Percentiles rank a stretch among this genome's conserved stretches.
These are phyloP conservation scores for Diarsia mendica DNA, from an alignment of 2,888 invertebrate species.

Conservation along the genomic window DNA sequence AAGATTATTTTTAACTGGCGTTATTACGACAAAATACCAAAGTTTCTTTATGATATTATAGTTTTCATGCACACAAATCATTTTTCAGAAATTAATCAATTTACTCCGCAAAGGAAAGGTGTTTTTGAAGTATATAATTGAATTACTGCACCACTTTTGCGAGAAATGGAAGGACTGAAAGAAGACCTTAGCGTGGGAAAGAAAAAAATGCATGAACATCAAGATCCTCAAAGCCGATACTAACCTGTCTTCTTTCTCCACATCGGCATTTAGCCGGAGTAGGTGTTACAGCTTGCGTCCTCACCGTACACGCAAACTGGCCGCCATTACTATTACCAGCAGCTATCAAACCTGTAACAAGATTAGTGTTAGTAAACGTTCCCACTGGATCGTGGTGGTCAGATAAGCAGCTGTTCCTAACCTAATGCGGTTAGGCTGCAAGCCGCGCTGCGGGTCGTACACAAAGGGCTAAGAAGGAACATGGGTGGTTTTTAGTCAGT, in stretches of 20 bases:
- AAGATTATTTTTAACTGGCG: too few species aligned
- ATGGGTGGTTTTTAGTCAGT: too few species aligned
- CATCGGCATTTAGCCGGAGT: conserved; percentile 83
- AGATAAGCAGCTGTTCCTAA: neutral
- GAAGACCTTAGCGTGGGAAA: too few species aligned
- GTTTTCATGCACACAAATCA: neutral
- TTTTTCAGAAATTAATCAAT: neutral
- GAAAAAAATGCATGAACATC: neutral
- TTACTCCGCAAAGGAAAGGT: neutral
- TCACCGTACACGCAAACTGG: conserved; percentile 84
- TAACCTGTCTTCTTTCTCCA: conserved; percentile 89
- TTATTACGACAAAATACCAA: neutral
- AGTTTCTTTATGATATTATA: neutral
- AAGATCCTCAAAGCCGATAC: neutral
- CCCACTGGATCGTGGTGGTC: neutral
- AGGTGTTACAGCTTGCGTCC: conserved; percentile 61
- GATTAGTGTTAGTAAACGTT: neutral
- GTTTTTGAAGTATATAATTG: neutral
- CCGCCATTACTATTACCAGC: conserved; percentile 81
- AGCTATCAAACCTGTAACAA: conserved; percentile 80
- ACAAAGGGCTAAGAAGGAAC: too few species aligned
- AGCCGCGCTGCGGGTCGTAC: neutral
- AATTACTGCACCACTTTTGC: neutral
- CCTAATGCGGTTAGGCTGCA: neutral
- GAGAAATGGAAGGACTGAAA: neutral